Conservation (phyloP, 2,797 vertebrate genomes). For the Dendrocincla tyrannina region DNA sequence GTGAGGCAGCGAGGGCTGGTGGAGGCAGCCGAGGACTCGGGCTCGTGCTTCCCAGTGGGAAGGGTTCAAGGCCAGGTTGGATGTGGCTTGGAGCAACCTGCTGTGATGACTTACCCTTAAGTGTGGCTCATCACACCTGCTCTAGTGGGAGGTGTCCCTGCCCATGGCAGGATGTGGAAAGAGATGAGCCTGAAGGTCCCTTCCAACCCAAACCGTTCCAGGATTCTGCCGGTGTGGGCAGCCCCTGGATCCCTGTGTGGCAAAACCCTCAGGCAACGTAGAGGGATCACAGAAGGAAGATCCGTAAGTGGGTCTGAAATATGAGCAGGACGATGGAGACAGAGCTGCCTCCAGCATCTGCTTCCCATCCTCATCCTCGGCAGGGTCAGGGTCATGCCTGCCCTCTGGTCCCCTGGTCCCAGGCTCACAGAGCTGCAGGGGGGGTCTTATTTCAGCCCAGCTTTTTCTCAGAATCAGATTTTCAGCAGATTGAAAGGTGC, state of each 20-base stretch:
- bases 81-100: neutral
- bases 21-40: neutral
- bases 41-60: neutral
- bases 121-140: neutral
- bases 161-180: neutral
- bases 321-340: neutral
- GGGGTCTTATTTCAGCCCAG: neutral
- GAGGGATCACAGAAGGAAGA: neutral
- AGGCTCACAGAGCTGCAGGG: neutral
- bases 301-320: neutral
- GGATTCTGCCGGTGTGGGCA: neutral
- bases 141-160: neutral
- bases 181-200: neutral
- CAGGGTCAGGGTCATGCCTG: neutral
- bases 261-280: neutral
- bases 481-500: neutral
- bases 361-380: neutral
- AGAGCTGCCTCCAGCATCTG: neutral
- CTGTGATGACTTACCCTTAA: neutral
- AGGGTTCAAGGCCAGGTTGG: neutral
- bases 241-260: fast-evolving
- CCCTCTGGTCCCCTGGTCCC: neutral
- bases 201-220: neutral
- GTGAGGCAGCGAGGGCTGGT: neutral
- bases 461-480: neutral